Evolutionary conservation across 2,113 vertebrate genomes (phyloP), one percentile per base, ranked within the genome.

Genomic region (Leptodactylus fuscus): DNA sequence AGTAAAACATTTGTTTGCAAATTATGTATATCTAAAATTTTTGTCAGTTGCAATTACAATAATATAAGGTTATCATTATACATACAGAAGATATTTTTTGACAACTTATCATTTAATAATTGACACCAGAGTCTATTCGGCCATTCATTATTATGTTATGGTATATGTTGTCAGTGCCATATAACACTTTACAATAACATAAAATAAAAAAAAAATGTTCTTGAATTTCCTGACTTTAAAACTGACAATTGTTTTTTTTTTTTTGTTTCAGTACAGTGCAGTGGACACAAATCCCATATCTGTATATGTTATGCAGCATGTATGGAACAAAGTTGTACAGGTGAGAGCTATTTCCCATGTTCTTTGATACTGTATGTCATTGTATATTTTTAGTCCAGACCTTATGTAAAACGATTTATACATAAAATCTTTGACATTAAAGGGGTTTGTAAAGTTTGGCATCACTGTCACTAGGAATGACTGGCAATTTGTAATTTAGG

Each of bases 231-330:
- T 5, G 41, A 44, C 41, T 9, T 44, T 20, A n/a, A 27, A 46
- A 27, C 5, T 74, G 44, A 73, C 8, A 73, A 4, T 44, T 32
- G 41, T 41, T 51, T 83, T 46, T 7, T 91, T 44, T 32, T 4
- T 41, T 51, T 83, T 46, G 5, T 91, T 75, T 67, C 87, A 93
- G 92, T 93, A 93, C 85, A 92, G 87, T 88, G 92, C 92, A 82
- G 91, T 92, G 89, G 93, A 93, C 87, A 93, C 92, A 88, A 93
- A 92, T 82, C 91, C 91, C 69, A 88, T 92, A 84, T 93, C 91
- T 53, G 88, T 94, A 74, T 91, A 93, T 81, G 65, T 93, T 87
- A 92, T 93, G 92, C 93, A 93, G 10, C 92, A 91, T 53, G 87
- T 93, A 82, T 93, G 92, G 91, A 89, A 93, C 71, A 88, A 88